Evolutionary conservation across 1,140 invertebrate species (phyloP), one percentile per base, ranked within the genome.

Genomic region (Grapholita molesta): DNA sequence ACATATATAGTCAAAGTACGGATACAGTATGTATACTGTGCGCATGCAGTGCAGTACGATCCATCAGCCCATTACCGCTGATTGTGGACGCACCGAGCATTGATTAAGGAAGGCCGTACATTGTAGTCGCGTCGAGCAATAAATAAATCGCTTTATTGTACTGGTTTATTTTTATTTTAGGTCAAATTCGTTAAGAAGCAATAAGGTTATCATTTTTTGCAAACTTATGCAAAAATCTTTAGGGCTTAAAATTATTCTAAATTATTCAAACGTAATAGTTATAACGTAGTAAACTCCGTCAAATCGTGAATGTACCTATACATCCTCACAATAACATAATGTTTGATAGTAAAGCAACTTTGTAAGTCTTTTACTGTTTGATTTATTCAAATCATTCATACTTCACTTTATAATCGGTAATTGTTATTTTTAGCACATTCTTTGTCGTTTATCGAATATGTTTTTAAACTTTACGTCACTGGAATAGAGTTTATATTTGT

Each of bases 51-150:
- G 65, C 70, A 73, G 70, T 86, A 83, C 42, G 18, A 48, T 48
- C 42, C 74, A 86, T 90, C 82, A 85, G 77, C 61, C 81, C 67
- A 90, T 90, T 90, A 86, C 77, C 76, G 53, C 77, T 86, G 82
- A 88, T 88, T 90, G 85, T 76, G 76, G 76, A 89, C 82, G 79
- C 66, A 75, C 73, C 68, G 61, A 81, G 84, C 84, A 88, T 89
- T 86, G 74, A 84, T 81, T 76, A 78, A 83, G 76, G 76, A 83
- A 82, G 79, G 77, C 76, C 76, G 75, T 30, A 75, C 72, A 78
- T 67, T 76, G 74, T 76, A 68, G 32, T 33, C n/a, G 66, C 69
- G 11, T 18, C 38, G 15, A 48, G 52, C 57, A 23, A 53, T 64
- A 67, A 38, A 64, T 61, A 61, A 15, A 61, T 61, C 15, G 25